Evolutionary conservation across 2,113 vertebrate species (phyloP), one percentile per base, ranked within the genome.

Genomic region (Arothron firmamentum): DNA sequence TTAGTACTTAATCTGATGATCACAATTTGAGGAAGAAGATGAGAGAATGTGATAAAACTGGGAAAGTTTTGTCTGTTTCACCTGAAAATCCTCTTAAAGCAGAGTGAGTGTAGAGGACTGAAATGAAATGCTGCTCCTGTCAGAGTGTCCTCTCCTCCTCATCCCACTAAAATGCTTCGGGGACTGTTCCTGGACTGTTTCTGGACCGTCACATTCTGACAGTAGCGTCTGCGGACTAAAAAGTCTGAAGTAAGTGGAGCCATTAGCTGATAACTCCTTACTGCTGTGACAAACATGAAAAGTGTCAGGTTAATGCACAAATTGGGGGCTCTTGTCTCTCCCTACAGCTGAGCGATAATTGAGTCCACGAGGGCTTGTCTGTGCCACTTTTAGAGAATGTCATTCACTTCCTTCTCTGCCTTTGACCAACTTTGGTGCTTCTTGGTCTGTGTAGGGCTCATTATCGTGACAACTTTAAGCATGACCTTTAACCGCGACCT

Each of bases 281-380:
- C 62, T 50, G 21, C 48, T 47, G 55, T 64, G 58, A 67, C 65
- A 67, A 73, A 76, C 65, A 56, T 60, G 57, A 13, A 50, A 52
- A 59, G 62, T 74, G 75, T 79, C 62, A 69, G 64, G 65, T 70
- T 59, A 31, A 25, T 61, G 41, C 16, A 11, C 58, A 78, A 84
- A 82, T 81, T 75, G 65, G 78, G 67, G 53, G 14, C 21, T 64
- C 69, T 59, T 60, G 31, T 52, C 45, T 63, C 72, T 12, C 23
- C 62, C 64, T 77, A 63, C 69, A 64, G 43, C n/a, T 64, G 65
- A 69, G 51, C 21, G 28, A 75, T 85, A 88, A 88, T 79, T 83
- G 79, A 80, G 67, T 59, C 72, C 25, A 63, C 6, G 34, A 6
- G 65, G 66, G 73, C 69, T 59, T 43, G 25, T 59, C 31, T 31